Evolutionary conservation across 1,140 invertebrate species (phyloP), one percentile per base, ranked within the genome.

Genomic region (Spodoptera litura): DNA sequence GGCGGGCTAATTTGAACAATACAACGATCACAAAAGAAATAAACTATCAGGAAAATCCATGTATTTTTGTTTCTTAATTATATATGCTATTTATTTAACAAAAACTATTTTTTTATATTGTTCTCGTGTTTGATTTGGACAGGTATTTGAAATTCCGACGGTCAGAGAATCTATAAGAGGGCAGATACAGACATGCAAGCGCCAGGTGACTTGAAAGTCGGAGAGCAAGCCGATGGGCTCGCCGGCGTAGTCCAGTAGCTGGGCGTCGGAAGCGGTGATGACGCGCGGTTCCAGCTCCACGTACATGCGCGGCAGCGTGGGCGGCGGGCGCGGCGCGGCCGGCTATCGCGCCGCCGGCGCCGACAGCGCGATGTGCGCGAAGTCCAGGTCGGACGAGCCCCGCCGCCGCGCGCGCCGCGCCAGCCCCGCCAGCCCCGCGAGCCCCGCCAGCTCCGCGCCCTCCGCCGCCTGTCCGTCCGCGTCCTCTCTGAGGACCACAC

Each of bases 161-260:
- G 31, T 31, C 31, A 31, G 38, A 44, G 9, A 44, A 10, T 44
- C 8, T 1, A 44, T 9, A 44, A 58, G 15, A 4, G 52, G 6
- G n/a, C 53, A 44, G 20, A 35, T 61, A 62, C 73, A 31, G 9
- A 90, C 89, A 81, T 87, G 85, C 56, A 89, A 78, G 0, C 88
- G 83, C 91, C 91, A 92, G 27, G 86, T 78, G 72, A 91, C 91
- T 58, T 90, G 86, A 82, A 90, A 93, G 85, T 95, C 94, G 44
- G 81, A 66, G n/a, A 91, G 86, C 70, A 94, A 81, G 20, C 94
- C 94, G 61, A 95, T 86, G 72, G 86, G 85, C 79, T 92, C 89
- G 12, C 85, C 89, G 3, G 27, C 83, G 80, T 91, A 91, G 83
- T 95, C 94, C 6, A 20, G 59, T 12, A 95, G 85, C 61, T 87